Base-by-base conservation (phyloP, 2,113 vertebrate genomes). In the Picathartes gymnocephalus region DNA sequence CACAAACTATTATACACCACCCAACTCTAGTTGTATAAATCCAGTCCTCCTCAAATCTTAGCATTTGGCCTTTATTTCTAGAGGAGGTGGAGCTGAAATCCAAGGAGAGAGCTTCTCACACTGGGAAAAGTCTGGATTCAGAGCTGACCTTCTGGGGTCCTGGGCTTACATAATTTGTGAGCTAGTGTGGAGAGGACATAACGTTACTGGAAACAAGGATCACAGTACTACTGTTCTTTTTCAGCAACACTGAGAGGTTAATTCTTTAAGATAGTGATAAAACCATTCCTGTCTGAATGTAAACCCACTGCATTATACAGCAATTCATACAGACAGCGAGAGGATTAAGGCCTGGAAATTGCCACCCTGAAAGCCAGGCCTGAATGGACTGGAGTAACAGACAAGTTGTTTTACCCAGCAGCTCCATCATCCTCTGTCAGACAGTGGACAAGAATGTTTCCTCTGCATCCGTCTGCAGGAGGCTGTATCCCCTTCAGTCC, bases 281-380 rank as follows among this genome's bases (percentile, higher is more conserved):
- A 92, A 91, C 58, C 45, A 61, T 9, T 54, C 39, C 60, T 45
- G 5, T 45, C 25, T 81, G 44, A 61, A 56, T 33, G n/a, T 39
- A 89, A 88, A 95, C 35, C 16, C 62, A 33, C 20, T 7, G 42
- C 79, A 10, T 60, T 50, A 54, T 13, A 45, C 12, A 85, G 21
- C 28, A 61, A 60, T 65, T 87, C 35, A 8, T 15, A 39, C 0
- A 5, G 33, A 15, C 45, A 23, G 21, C 0, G 0, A 76, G 47
- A 35, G 9, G 53, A 80, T 72, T 72, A 47, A 58, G 61, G 45
- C 58, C 70, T 85, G 42, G 50, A 60, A 90, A 48, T 18, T 18
- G 37, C 37, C 58, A 53, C 39, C 35, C 25, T 76, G 23, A 48
- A 82, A 79, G 23, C 53, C 37, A 48, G 70, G 64, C 11, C 33